Conservation (phyloP, 2,888 invertebrate genomes). For the Zygothrica quintamaculata region DNA sequence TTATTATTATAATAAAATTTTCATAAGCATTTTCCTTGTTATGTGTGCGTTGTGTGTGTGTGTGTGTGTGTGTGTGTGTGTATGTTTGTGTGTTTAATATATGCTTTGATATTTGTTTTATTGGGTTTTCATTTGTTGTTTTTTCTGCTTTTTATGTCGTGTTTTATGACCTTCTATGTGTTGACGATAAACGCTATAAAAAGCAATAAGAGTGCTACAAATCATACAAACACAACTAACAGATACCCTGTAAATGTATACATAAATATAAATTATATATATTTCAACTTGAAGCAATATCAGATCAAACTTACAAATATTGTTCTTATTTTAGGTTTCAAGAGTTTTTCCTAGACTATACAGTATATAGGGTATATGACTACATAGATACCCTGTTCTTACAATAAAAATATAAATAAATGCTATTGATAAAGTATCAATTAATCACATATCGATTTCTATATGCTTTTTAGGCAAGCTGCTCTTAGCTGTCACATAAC, state of each 20-base stretch:
- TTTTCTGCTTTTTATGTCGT: slow-evolving; percentile 33
- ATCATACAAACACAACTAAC: neutral
- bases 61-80: neutral
- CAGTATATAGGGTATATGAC: no score
- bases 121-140: slow-evolving; percentile 64
- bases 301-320: no score
- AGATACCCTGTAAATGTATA: neutral
- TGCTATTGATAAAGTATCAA: no score
- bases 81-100: slow-evolving; percentile 36
- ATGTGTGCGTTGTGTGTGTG: slow-evolving; percentile 7
- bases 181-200: slow-evolving; percentile 48
- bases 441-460: no score
- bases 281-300: no score
- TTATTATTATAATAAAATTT: slow-evolving; percentile 63
- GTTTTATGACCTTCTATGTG: slow-evolving; percentile 55
- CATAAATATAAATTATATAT: no score
- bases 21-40: slow-evolving; percentile 49
- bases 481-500: no score
- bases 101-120: slow-evolving; percentile 70
- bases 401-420: no score
- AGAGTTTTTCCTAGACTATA: no score
- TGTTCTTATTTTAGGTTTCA: no score
- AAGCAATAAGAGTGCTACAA: slow-evolving; percentile 1
- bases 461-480: no score
- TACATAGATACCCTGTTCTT: no score